phyloP scores from a whole-genome alignment of 1,140 invertebrate genomes.

The Neomicropteryx cornuta region DNA sequence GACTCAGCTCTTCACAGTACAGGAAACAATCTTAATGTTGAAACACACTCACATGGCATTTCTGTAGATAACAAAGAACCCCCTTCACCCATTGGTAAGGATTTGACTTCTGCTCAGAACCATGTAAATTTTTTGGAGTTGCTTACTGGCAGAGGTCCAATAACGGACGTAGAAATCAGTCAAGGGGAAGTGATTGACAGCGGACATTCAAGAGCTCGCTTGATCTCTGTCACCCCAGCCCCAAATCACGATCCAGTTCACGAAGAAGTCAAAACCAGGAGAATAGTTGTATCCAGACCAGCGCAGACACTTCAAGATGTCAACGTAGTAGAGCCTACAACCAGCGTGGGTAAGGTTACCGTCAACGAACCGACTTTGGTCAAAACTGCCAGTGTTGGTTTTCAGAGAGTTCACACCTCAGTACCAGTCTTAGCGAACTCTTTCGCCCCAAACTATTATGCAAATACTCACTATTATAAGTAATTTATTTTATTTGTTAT shows the following conservation, averaged over 20 bases:
- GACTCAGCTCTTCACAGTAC: no score
- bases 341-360: slow-evolving; percentile 12
- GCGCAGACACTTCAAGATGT: slow-evolving; percentile 47
- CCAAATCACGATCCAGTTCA: slow-evolving; percentile 35
- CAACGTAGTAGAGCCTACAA: slow-evolving; percentile 29
- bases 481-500: no score
- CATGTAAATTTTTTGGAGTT: slow-evolving; percentile 39
- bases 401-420: slow-evolving; percentile 12
- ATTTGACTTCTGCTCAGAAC: no score
- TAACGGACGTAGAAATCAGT: slow-evolving; percentile 36
- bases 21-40: no score
- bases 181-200: slow-evolving; percentile 23
- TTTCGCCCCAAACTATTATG: no score
- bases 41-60: no score
- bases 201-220: slow-evolving; percentile 32
- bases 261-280: slow-evolving; percentile 46
- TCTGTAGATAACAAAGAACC: no score
- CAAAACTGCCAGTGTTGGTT: slow-evolving; percentile 13
- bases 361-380: slow-evolving; percentile 14
- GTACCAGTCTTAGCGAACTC: slow-evolving; percentile 15
- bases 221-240: slow-evolving; percentile 45
- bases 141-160: slow-evolving; percentile 34
- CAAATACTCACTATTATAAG: no score
- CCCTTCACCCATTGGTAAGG: no score
- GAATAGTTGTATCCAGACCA: slow-evolving; percentile 49